These are phyloP conservation scores for Lottia scabra DNA, from an alignment of 2,888 invertebrate genomes.

Conservation along the genomic window DNA sequence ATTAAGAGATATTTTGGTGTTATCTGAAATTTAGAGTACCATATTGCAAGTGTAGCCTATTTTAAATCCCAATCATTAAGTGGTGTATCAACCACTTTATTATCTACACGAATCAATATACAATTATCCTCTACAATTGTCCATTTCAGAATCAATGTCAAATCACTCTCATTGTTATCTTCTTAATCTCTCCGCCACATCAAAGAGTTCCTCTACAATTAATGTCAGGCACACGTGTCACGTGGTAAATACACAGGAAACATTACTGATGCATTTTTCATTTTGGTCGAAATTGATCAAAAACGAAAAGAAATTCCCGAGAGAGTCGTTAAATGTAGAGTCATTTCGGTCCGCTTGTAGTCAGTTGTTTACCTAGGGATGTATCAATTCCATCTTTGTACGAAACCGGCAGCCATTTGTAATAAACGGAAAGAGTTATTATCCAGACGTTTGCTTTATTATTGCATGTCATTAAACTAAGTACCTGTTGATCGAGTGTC, in stretches of 20 bases:
- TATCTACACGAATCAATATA: background rate
- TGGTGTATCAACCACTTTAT: too few species aligned
- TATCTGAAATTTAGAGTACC: too few species aligned
- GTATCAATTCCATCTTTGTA: slow-evolving; percentile 1
- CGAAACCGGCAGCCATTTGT: background rate
- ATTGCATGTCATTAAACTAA: too few species aligned
- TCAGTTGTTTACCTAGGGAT: background rate
- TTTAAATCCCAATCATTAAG: too few species aligned
- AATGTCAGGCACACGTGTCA: slow-evolving; percentile 1
- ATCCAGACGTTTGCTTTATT: background rate
- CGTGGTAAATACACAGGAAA: background rate
- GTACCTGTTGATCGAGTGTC: background rate
- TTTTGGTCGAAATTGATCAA: background rate
- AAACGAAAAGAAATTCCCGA: background rate
- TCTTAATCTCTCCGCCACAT: background rate
- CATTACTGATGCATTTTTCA: background rate
- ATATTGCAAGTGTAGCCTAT: too few species aligned
- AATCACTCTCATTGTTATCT: background rate
- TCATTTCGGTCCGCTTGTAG: slow-evolving; percentile 3
- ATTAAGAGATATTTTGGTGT: too few species aligned
- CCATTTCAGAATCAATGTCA: background rate
- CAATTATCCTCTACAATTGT: background rate
- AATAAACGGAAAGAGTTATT: background rate
- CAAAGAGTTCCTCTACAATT: background rate
- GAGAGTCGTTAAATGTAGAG: background rate